phyloP scores from a whole-genome alignment of 2,113 vertebrate species.

The Stercorarius parasiticus region DNA sequence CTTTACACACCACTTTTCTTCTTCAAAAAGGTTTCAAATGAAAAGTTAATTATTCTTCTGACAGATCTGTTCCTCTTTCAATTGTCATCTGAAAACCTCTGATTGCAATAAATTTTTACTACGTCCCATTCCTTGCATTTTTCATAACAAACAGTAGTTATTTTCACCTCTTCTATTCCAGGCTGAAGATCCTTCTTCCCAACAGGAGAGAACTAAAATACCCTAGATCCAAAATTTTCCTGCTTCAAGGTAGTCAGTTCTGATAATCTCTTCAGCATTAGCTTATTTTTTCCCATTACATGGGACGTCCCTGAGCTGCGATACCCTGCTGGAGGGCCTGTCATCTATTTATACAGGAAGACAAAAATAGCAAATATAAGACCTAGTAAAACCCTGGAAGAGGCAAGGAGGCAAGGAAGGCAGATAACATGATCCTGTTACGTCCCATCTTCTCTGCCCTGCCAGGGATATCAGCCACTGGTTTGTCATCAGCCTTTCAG shows the following conservation, averaged over 20 bases:
- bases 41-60: background rate
- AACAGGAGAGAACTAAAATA: background rate
- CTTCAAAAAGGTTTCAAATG: background rate
- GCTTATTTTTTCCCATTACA: background rate
- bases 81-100: background rate
- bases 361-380: background rate
- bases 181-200: background rate
- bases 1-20: background rate
- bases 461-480: background rate
- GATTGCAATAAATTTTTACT: background rate
- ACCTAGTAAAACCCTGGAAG: background rate
- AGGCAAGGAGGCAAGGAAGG: background rate
- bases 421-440: rapidly evolving
- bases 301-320: background rate
- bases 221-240: background rate
- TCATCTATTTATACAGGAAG: background rate
- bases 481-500: background rate
- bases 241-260: background rate
- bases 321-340: background rate
- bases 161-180: background rate
- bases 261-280: background rate
- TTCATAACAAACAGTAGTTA: background rate
- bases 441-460: background rate
- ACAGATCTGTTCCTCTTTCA: background rate
- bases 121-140: background rate